Base-by-base conservation (phyloP, 2,888 invertebrate species). In the Eilema depressum region DNA sequence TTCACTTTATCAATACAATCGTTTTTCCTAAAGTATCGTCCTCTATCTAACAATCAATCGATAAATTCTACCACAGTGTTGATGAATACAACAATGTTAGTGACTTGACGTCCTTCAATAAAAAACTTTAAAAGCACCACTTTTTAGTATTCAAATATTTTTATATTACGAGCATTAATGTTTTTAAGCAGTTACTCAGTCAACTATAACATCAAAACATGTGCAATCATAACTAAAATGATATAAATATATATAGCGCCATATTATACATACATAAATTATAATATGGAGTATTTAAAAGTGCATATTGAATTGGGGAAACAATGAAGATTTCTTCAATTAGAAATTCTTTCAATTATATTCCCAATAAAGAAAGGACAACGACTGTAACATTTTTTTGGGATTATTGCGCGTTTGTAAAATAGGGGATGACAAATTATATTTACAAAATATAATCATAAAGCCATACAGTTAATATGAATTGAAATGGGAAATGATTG, bases 401-500 rank as follows among this genome's bases (percentile, higher is more conserved):
- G n/a, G 53, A 53, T 47, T 53, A 53, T n/a, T 10, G 20, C 53
- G 17, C 47, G 20, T 47, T 47, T 47, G 14, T 53, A 8, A 53
- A 53, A n/a, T 53, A n/a, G 12, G 11, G 14, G 53, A 20, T 53
- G 53, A 5, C 20, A 53, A 53, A 53, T n/a, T 7, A 28, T 33
- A 61, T n/a, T 30, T 11, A 61, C 12, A 33, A 30, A 61, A 33
- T n/a, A n/a, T 0, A n/a, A 61, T n/a, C 8, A 61, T n/a, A 20
- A 61, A 20, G 20, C 61, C 61, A 61, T 33, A 61, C 25, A 30
- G 61, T 41, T 63, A 41, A 41, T 41, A 23, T 41, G 37, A 41
- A 37, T 63, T 41, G 14, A 25, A 63, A 63, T 63, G 63, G n/a
- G 23, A 63, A 41, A 25, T 41, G 63, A 37, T 41, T 63, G 41